phyloP scores from a whole-genome alignment of 2,113 vertebrate genomes.

The Bubo scandiacus region DNA sequence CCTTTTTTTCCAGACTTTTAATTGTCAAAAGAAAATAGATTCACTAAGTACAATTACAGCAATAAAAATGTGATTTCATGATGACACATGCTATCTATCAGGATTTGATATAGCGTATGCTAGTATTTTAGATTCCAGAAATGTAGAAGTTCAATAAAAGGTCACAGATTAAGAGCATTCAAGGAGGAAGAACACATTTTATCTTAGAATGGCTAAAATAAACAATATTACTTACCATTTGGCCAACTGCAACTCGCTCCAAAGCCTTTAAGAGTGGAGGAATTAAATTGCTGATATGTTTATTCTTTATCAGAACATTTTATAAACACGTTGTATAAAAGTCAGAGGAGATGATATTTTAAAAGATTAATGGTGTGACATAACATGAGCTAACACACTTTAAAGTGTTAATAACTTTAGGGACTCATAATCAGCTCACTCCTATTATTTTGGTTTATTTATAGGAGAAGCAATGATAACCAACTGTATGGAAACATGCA shows the following conservation, averaged over 20 bases:
- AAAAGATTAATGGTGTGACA: slow-evolving; percentile 69
- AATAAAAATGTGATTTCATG: slow-evolving; percentile 17
- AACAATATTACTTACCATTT: slow-evolving; percentile 80
- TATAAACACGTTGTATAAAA: slow-evolving; percentile 65
- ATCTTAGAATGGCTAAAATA: slow-evolving; percentile 64
- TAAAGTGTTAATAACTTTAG: slow-evolving; percentile 65
- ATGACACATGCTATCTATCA: slow-evolving; percentile 48
- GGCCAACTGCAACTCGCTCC: slow-evolving; percentile 80
- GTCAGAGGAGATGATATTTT: slow-evolving; percentile 59
- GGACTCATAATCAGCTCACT: slow-evolving; percentile 41
- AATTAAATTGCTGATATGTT: slow-evolving; percentile 66
- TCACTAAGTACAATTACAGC: slow-evolving; percentile 1
- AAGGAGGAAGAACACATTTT: slow-evolving; percentile 37
- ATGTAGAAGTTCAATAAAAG: slow-evolving; percentile 64
- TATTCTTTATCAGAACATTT: slow-evolving; percentile 69
- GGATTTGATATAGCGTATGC: not conserved
- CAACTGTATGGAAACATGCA: not conserved
- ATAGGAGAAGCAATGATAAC: slow-evolving; percentile 25
- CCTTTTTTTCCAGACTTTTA: not conserved
- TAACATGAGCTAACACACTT: slow-evolving; percentile 38
- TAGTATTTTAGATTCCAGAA: slow-evolving; percentile 49
- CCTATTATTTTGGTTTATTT: slow-evolving; percentile 53
- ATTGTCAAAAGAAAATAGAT: slow-evolving; percentile 34
- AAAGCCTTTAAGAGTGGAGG: slow-evolving; percentile 76
- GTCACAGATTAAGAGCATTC: slow-evolving; percentile 62